A percentile compares a stretch with the other conserved stretches of the same genome.
phyloP scores from a whole-genome alignment of 2,113 vertebrate species.

The Uria aalge region DNA sequence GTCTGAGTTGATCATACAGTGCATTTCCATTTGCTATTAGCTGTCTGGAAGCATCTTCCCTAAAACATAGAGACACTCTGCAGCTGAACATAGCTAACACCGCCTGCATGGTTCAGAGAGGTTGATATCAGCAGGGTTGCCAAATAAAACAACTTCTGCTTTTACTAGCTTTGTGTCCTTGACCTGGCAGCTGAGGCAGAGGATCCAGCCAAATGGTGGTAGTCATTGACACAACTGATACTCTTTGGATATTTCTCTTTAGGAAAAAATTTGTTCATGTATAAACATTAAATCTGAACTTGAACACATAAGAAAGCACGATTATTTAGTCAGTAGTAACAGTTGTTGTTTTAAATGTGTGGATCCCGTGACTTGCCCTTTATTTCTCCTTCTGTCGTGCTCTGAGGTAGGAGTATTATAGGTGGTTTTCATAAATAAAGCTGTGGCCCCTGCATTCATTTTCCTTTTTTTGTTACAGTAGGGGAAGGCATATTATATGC shows the following conservation, averaged over 20 bases:
- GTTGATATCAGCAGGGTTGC: fast-evolving
- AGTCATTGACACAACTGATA: neutral
- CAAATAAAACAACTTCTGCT: neutral
- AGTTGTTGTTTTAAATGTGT: neutral
- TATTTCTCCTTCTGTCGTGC: neutral
- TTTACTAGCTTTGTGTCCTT: neutral
- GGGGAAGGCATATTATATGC: neutral
- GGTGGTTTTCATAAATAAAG: neutral
- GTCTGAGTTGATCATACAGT: neutral
- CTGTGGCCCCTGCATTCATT: neutral
- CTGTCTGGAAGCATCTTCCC: neutral
- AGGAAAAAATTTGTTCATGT: neutral
- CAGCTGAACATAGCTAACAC: neutral
- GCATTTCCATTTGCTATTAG: neutral
- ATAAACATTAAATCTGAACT: neutral
- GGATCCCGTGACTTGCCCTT: neutral
- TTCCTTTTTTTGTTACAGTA: neutral
- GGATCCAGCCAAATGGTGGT: neutral
- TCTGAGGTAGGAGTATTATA: neutral
- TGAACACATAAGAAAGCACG: neutral
- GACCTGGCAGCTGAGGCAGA: neutral
- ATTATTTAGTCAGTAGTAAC: neutral
- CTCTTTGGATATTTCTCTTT: neutral
- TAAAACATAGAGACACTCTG: neutral
- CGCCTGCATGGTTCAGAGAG: neutral